phyloP scores from a whole-genome alignment of 92 coral and sea anemone genomes.

The Parazoanthus swiftii region DNA sequence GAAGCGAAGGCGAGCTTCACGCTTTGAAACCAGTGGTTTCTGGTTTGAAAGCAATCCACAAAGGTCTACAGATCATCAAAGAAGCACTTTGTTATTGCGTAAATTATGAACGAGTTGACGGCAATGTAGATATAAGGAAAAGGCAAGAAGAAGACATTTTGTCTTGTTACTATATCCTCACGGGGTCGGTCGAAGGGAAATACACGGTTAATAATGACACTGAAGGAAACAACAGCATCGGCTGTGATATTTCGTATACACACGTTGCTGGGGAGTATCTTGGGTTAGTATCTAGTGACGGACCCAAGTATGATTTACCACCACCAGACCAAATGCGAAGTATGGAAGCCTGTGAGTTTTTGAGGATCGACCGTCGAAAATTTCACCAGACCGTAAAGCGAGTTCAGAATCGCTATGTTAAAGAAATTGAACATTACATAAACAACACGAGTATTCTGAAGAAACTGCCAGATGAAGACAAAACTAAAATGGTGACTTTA shows the following conservation, averaged over 20 bases:
- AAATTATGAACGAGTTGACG: slow-evolving; percentile 79
- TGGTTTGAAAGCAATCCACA: slow-evolving; percentile 87
- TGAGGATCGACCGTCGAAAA: slow-evolving; percentile 77
- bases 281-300: slow-evolving; percentile 88
- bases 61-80: slow-evolving; percentile 79
- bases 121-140: slow-evolving; percentile 61
- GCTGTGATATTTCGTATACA: slow-evolving; percentile 75
- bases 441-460: slow-evolving; percentile 55
- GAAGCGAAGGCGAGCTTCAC: slow-evolving; percentile 69
- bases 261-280: slow-evolving; percentile 96
- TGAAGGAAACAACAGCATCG: slow-evolving; percentile 23
- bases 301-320: slow-evolving; percentile 81
- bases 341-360: slow-evolving; percentile 75
- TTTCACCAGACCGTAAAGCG: slow-evolving; percentile 77
- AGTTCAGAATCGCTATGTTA: slow-evolving; percentile 77
- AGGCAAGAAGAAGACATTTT: slow-evolving; percentile 60
- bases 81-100: slow-evolving; percentile 81
- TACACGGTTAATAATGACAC: slow-evolving; percentile 67
- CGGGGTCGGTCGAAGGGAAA: slow-evolving; percentile 87
- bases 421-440: slow-evolving; percentile 76
- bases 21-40: slow-evolving; percentile 75
- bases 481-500: slow-evolving; percentile 60
- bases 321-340: slow-evolving; percentile 86
- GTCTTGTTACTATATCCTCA: slow-evolving; percentile 89
- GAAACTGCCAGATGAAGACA: slow-evolving; percentile 70